Percentiles rank a stretch among this genome's conserved stretches.
Conservation (phyloP, 2,113 vertebrate genomes). For the Festucalex cinctus region DNA sequence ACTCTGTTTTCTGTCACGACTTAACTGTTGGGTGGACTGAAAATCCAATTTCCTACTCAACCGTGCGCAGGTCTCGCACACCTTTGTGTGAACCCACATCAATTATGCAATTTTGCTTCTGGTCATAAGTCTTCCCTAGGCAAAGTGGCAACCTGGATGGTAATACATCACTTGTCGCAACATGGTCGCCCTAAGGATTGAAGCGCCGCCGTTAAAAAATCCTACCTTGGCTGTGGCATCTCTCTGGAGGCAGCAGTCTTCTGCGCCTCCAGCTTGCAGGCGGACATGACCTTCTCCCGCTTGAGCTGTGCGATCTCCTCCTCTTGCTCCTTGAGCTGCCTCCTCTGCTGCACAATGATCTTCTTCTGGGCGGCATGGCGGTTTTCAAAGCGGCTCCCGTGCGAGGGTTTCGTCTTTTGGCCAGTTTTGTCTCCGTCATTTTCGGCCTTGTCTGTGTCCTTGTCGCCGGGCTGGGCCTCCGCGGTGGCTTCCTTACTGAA, state of each 20-base stretch:
- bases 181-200: neutral
- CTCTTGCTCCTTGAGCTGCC: conserved; percentile 82
- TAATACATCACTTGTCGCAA: neutral
- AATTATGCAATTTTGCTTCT: neutral
- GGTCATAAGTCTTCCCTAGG: neutral
- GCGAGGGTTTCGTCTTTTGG: neutral
- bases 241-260: neutral
- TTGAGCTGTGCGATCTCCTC: conserved; percentile 78
- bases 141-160: neutral
- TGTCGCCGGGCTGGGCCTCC: conserved; percentile 35
- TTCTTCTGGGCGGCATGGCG: conserved; percentile 75
- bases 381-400: conserved; percentile 64
- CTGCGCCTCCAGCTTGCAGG: neutral
- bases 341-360: conserved; percentile 81
- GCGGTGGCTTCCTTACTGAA: conserved; percentile 48
- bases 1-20: too few relatives aligned
- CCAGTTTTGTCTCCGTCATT: neutral
- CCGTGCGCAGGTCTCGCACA: neutral
- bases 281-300: conserved; percentile 65
- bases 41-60: neutral
- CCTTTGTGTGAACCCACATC: neutral
- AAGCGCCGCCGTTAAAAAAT: neutral
- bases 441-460: neutral
- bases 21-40: neutral
- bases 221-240: neutral